Conservation (phyloP, 2,113 vertebrate species). For the Rhizomys pruinosus region DNA sequence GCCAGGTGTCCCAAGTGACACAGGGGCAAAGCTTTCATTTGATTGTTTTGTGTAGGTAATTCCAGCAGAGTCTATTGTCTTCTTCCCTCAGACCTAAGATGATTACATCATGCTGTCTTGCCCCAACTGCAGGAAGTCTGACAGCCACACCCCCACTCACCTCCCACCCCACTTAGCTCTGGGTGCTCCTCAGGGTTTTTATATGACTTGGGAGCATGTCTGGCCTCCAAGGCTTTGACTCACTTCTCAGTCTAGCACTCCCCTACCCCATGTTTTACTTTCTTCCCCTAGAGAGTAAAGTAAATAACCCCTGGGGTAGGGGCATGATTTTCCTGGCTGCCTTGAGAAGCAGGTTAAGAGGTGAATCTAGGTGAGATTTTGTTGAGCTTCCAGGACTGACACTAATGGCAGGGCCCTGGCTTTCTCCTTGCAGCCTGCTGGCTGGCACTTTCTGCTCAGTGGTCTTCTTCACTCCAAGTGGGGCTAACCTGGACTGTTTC, state of each 20-base stretch:
- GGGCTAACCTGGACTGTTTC: not conserved
- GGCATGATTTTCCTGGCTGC: not conserved
- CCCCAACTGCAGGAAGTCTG: not conserved
- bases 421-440: not conserved
- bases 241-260: not conserved
- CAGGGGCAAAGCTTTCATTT: not conserved
- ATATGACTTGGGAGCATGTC: no score
- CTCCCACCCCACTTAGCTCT: not conserved
- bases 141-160: not conserved
- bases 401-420: accelerated
- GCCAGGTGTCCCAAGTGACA: not conserved
- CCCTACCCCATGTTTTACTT: not conserved
- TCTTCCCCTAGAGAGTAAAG: not conserved
- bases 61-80: not conserved
- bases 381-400: not conserved
- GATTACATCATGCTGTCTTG: not conserved
- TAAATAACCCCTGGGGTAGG: no score
- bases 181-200: not conserved
- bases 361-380: not conserved
- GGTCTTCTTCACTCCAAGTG: not conserved
- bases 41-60: not conserved
- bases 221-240: not conserved
- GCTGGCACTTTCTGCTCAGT: not conserved
- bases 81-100: not conserved
- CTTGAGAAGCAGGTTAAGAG: not conserved